Evolutionary conservation across 2,113 vertebrate genomes (phyloP).

Genomic region (Amblyornis subalaris): DNA sequence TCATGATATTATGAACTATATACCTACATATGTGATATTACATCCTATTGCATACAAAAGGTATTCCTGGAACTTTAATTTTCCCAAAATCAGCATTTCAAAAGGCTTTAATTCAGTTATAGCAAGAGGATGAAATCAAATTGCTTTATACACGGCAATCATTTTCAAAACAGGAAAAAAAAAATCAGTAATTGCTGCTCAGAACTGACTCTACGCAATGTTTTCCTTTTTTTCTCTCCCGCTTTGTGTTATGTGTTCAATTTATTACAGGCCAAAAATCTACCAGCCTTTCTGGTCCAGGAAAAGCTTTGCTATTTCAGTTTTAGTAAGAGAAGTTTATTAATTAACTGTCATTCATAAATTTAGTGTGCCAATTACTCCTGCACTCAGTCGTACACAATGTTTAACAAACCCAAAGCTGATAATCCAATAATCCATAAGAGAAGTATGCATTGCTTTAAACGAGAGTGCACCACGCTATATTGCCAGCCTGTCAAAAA

Average conservation of each 20-base stretch:
- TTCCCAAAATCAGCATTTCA: background rate
- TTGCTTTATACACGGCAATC: background rate
- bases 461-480: background rate
- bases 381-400: background rate
- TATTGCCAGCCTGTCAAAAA: background rate
- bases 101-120: background rate
- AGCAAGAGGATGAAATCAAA: background rate
- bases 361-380: background rate
- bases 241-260: background rate
- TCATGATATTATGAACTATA: background rate
- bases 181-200: background rate
- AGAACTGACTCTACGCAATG: background rate
- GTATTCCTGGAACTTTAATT: background rate
- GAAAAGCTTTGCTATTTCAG: conserved; percentile 37
- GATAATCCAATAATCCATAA: conserved; percentile 29
- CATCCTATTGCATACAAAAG: background rate
- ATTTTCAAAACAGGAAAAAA: background rate
- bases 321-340: background rate
- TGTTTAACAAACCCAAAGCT: background rate
- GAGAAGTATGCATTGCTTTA: background rate
- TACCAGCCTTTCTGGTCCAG: background rate
- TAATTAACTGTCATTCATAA: conserved; percentile 29
- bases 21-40: background rate
- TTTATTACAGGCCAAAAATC: conserved; percentile 1
- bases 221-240: background rate